phyloP scores from a whole-genome alignment of 2,888 invertebrate genomes.

The Stenurella melanura region DNA sequence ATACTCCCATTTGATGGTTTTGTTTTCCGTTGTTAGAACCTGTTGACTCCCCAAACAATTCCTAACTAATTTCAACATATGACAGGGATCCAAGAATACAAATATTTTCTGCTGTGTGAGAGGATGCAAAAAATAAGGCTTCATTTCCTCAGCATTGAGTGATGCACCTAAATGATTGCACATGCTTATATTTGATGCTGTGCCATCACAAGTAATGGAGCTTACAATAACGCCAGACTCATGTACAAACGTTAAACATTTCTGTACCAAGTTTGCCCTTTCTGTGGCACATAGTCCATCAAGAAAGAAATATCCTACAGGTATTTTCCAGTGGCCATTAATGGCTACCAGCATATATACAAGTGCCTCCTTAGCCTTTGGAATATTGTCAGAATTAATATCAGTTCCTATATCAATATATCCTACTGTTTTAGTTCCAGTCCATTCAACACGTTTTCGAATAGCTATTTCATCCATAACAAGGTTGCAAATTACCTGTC shows the following conservation, averaged over 20 bases:
- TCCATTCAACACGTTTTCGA: neutral
- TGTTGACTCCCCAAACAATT: neutral
- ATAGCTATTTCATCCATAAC: conserved; percentile 6
- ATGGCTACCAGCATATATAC: conserved; percentile 54
- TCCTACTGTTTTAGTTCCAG: neutral
- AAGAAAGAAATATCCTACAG: conserved; percentile 54
- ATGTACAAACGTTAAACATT: conserved; percentile 31
- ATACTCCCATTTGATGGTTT: conserved; percentile 7
- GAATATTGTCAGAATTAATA: conserved; percentile 53
- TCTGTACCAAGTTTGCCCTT: conserved; percentile 24
- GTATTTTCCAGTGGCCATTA: conserved; percentile 55
- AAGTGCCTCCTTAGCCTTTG: conserved; percentile 53
- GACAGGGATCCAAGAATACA: conserved; percentile 54
- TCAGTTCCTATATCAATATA: neutral
- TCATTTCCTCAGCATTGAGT: conserved; percentile 13
- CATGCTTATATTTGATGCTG: conserved; percentile 38
- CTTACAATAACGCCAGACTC: conserved; percentile 20
- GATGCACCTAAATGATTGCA: conserved; percentile 25
- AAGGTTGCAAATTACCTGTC: neutral
- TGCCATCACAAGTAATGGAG: conserved; percentile 37
- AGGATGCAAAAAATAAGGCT: conserved; percentile 53
- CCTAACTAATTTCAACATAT: conserved; percentile 15
- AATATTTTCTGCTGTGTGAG: conserved; percentile 44
- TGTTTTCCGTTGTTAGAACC: no score
- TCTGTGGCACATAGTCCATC: conserved; percentile 41